phyloP scores from a whole-genome alignment of 2,888 invertebrate species.

The Fragum whitleyi region DNA sequence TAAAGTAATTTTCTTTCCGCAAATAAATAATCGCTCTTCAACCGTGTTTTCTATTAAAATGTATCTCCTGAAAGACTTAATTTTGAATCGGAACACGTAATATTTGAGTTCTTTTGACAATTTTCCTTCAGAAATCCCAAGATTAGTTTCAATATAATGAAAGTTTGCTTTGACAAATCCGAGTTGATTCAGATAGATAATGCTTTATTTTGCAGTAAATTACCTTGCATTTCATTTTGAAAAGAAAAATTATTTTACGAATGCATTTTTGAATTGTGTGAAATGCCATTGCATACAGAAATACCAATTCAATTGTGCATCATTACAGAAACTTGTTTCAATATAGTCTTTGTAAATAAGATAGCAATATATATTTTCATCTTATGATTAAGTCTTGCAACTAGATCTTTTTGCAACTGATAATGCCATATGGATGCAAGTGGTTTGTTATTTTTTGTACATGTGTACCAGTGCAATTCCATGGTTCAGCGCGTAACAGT shows the following conservation, averaged over 20 bases:
- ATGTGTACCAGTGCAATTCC: no score
- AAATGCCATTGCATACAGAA: no score
- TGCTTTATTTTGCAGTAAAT: conserved; percentile 12
- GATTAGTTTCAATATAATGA: conserved; percentile 14
- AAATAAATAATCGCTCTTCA: background rate
- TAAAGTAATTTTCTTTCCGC: conserved; percentile 4
- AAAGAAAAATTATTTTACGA: no score
- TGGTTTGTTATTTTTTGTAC: no score
- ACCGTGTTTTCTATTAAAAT: conserved; percentile 14
- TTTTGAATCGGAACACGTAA: conserved; percentile 9
- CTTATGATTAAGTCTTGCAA: no score
- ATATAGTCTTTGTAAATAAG: no score
- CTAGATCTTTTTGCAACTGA: no score
- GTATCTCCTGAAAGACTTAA: conserved; percentile 17
- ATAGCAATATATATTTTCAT: no score
- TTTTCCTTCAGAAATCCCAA: conserved; percentile 5
- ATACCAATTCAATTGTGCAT: no score
- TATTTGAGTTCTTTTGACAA: conserved; percentile 3
- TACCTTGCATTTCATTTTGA: background rate
- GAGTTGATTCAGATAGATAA: conserved; percentile 5
- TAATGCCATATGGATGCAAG: no score
- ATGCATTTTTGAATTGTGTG: background rate
- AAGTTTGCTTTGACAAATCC: background rate
- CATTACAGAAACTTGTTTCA: no score
- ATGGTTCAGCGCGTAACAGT: no score